Evolutionary conservation across 2,113 vertebrate species (phyloP).

Genomic region (Corapipo altera): DNA sequence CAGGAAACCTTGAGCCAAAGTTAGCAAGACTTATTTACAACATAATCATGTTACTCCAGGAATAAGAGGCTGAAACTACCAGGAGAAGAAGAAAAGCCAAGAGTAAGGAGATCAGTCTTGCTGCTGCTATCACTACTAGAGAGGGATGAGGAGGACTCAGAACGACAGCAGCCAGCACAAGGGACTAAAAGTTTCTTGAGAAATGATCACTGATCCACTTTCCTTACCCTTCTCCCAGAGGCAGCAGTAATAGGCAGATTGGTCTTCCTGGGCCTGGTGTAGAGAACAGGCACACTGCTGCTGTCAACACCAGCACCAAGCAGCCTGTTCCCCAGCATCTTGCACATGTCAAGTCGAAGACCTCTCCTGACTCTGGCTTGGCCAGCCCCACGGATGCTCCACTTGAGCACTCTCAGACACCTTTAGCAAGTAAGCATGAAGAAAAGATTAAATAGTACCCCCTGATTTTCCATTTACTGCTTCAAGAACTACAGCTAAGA

Average conservation of each 20-base stretch:
- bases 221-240: background rate
- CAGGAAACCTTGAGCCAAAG: background rate
- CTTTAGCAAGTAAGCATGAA: background rate
- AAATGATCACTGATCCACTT: background rate
- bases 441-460: background rate
- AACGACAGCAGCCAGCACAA: background rate
- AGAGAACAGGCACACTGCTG: background rate
- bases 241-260: background rate
- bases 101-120: background rate
- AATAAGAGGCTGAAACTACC: background rate
- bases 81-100: background rate
- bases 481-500: background rate
- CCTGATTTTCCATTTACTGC: background rate
- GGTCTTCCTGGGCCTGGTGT: background rate
- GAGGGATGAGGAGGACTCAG: background rate
- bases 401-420: rapidly evolving
- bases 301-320: background rate
- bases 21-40: background rate
- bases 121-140: background rate
- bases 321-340: background rate
- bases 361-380: background rate
- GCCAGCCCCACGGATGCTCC: background rate
- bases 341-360: rapidly evolving
- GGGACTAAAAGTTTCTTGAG: background rate
- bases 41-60: background rate